Conservation (phyloP, 2,797 vertebrate genomes). For the Clarias laeviceps region DNA sequence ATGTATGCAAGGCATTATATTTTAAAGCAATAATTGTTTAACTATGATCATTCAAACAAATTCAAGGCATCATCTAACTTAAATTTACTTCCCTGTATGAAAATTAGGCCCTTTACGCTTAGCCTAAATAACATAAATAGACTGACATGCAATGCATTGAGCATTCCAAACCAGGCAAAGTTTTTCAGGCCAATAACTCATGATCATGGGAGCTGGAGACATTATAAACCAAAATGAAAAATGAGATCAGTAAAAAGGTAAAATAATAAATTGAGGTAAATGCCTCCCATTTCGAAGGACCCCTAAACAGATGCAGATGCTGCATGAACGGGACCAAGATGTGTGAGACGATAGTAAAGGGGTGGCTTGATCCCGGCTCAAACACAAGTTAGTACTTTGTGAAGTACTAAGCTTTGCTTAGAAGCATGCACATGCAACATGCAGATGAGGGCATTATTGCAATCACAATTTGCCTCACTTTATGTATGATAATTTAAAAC, state of each 20-base stretch:
- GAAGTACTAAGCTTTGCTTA: slow-evolving; percentile 1
- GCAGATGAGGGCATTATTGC: slow-evolving; percentile 43
- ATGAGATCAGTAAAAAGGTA: slow-evolving; percentile 15
- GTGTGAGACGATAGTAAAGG: slow-evolving; percentile 8
- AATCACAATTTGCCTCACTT: background rate
- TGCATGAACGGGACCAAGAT: slow-evolving; percentile 11
- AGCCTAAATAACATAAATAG: slow-evolving; percentile 40
- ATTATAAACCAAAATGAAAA: slow-evolving; percentile 12
- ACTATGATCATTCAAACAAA: slow-evolving; percentile 10
- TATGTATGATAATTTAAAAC: background rate
- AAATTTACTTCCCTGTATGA: slow-evolving; percentile 5
- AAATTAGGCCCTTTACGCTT: slow-evolving; percentile 39
- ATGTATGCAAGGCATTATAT: background rate
- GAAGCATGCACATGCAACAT: slow-evolving; percentile 58
- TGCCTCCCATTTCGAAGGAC: background rate
- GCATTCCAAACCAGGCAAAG: slow-evolving; percentile 44
- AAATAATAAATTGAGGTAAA: slow-evolving; percentile 6
- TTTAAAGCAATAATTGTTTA: background rate
- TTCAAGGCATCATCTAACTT: slow-evolving; percentile 1
- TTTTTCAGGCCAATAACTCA: slow-evolving; percentile 31
- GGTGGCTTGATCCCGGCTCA: background rate
- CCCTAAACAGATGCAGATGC: slow-evolving; percentile 17
- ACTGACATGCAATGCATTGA: slow-evolving; percentile 65
- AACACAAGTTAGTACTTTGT: background rate
- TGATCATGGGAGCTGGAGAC: slow-evolving; percentile 4